Evolutionary conservation across 2,113 vertebrate genomes (phyloP), one percentile per base, ranked within the genome.

Genomic region (Syngnathus typhle): DNA sequence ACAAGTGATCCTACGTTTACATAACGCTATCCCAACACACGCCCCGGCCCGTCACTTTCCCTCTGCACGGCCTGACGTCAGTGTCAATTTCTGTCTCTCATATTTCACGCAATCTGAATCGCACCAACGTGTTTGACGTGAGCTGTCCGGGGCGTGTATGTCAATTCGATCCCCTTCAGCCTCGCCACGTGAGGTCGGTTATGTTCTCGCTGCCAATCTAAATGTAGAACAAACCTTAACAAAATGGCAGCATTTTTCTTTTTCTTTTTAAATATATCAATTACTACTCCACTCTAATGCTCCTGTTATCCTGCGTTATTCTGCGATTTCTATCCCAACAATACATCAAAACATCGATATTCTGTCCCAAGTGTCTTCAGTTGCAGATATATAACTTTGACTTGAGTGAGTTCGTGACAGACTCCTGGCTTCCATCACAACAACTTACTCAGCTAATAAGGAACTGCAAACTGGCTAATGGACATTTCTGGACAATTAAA

Each of bases 1-100:
- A 62, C 60, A 56, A 77, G 56, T 51, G 62, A 80, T 66, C 80
- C 80, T 86, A 84, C 89, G 86, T 84, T 87, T 88, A 79, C 79
- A 85, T 65, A 71, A 32, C 52, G 77, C 64, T 76, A 79, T 78
- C 72, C 76, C 72, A 68, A 82, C 71, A 77, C 72, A 69, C 73
- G 60, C 64, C 37, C 59, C 73, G 60, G 62, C 37, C 59, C 27
- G 41, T 65, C 64, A 65, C 58, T 69, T 79, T 70, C 51, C 39
- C 66, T 85, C 79, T 82, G 76, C 72, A 36, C 59, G 46, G 54
- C 65, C 60, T 43, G 71, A 84, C 63, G 38, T 64, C 84, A 70
- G 46, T 72, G 32, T 52, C 4, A 46, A 15, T 21, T 47, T 52
- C 5, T 16, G 15, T 54, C 32, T 64, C 37, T 51, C 7, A 27